Evolutionary conservation across 2,113 vertebrate genomes (phyloP).

Genomic region (Cyprinodon brontotheroides): DNA sequence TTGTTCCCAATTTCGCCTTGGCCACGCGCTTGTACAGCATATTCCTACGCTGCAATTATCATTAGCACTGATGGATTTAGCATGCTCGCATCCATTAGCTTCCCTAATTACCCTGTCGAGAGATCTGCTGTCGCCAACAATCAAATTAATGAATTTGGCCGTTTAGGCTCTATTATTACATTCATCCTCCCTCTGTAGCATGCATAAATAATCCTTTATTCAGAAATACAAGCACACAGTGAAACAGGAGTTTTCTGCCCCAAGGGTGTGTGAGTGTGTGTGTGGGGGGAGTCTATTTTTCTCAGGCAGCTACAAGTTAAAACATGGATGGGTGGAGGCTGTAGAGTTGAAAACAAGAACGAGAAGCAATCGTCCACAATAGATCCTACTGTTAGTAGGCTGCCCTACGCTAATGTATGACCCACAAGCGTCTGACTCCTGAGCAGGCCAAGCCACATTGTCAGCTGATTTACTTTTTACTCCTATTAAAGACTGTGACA

Average conservation of each 20-base stretch:
- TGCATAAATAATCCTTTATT: constrained; percentile 67
- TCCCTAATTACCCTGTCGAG: constrained; percentile 75
- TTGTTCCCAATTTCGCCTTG: constrained; percentile 52
- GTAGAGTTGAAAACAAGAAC: constrained; percentile 20
- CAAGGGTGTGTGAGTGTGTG: not conserved
- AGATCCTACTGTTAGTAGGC: constrained; percentile 43
- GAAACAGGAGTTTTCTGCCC: constrained; percentile 37
- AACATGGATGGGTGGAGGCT: not conserved
- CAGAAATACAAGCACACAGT: constrained; percentile 46
- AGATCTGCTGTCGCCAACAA: constrained; percentile 76
- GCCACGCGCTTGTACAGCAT: constrained; percentile 55
- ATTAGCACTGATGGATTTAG: constrained; percentile 81
- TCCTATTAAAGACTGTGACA: constrained; percentile 15
- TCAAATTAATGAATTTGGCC: constrained; percentile 79
- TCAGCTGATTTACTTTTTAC: constrained; percentile 52
- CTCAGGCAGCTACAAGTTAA: constrained; percentile 26
- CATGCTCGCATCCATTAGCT: constrained; percentile 73
- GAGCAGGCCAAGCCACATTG: not conserved
- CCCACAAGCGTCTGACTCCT: constrained; percentile 35
- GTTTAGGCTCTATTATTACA: constrained; percentile 73
- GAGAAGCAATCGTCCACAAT: constrained; percentile 49
- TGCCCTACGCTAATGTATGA: constrained; percentile 34
- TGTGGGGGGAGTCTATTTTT: constrained; percentile 18
- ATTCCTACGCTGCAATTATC: constrained; percentile 75
- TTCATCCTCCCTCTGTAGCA: constrained; percentile 30